phyloP scores from a whole-genome alignment of 2,888 invertebrate genomes.

The Frankliniella intonsa region DNA sequence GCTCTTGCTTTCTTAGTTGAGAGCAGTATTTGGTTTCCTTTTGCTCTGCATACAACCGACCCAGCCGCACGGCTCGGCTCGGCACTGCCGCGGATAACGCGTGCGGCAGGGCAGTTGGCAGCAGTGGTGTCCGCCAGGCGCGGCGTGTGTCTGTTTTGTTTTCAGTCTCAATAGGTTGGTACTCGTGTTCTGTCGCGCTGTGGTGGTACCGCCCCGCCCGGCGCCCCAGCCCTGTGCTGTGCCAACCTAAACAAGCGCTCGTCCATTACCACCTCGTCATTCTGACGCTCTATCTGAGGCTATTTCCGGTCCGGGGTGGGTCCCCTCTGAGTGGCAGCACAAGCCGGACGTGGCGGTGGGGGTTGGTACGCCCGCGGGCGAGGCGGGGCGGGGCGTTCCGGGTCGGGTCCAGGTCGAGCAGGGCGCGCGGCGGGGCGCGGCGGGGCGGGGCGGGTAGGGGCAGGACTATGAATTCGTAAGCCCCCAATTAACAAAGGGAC shows the following conservation, averaged over 20 bases:
- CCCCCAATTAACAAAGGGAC: slow-evolving; percentile 25
- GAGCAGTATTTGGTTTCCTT: background rate
- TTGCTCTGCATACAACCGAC: background rate
- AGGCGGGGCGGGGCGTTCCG: background rate
- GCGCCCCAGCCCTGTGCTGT: too few relatives aligned
- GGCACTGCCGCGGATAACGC: background rate
- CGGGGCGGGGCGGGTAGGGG: background rate
- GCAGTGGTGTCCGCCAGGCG: too few relatives aligned
- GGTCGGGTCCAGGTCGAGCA: background rate
- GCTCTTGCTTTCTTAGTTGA: background rate
- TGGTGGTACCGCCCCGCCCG: too few relatives aligned
- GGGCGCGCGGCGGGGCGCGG: background rate
- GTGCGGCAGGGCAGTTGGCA: background rate
- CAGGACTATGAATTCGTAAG: slow-evolving; percentile 21
- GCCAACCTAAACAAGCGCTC: too few relatives aligned
- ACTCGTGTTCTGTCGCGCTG: background rate
- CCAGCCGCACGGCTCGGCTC: background rate
- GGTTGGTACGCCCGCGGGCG: background rate
- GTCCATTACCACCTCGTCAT: too few relatives aligned
- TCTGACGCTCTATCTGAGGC: too few relatives aligned
- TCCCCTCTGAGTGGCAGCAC: background rate
- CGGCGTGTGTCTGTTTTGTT: background rate
- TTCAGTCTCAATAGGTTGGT: background rate
- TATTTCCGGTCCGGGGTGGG: background rate
- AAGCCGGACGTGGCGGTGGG: background rate